Conservation (phyloP, 2,888 invertebrate genomes). For the Doris montereyensis region DNA sequence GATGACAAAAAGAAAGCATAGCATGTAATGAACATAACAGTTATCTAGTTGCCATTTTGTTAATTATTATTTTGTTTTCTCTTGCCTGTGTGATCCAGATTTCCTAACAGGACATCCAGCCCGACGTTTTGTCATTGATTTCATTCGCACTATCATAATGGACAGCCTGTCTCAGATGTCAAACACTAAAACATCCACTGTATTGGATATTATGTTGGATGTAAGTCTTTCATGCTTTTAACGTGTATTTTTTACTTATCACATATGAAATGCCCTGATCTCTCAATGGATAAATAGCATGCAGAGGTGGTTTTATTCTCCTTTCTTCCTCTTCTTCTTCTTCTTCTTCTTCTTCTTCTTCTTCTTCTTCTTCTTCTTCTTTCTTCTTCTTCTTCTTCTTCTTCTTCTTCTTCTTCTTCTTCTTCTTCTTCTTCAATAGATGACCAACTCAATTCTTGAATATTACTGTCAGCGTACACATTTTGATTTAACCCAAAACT, state of each 20-base stretch:
- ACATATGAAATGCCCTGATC: too few species aligned
- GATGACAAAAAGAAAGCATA: too few species aligned
- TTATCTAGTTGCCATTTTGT: not conserved
- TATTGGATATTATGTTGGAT: constrained; percentile 93
- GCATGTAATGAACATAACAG: too few species aligned
- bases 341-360: not conserved
- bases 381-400: not conserved
- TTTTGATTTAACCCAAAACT: too few species aligned
- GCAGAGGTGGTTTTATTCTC: too few species aligned
- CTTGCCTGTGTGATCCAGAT: constrained; percentile 51
- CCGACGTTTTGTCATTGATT: constrained; percentile 93
- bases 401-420: not conserved
- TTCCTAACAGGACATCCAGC: constrained; percentile 84
- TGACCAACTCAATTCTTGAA: too few species aligned
- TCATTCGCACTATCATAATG: constrained; percentile 91
- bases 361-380: not conserved
- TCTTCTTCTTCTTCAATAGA: too few species aligned
- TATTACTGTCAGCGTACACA: too few species aligned
- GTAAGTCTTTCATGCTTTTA: constrained; percentile 72
- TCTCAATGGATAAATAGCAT: too few species aligned
- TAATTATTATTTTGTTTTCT: constrained; percentile 17
- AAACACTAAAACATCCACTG: constrained; percentile 77
- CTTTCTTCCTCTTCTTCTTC: not conserved
- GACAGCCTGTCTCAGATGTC: constrained; percentile 91
- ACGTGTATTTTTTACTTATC: too few species aligned